Evolutionary conservation across 2,113 vertebrate genomes (phyloP), one percentile per base, ranked within the genome.

Genomic region (Actenoides lindsayi): DNA sequence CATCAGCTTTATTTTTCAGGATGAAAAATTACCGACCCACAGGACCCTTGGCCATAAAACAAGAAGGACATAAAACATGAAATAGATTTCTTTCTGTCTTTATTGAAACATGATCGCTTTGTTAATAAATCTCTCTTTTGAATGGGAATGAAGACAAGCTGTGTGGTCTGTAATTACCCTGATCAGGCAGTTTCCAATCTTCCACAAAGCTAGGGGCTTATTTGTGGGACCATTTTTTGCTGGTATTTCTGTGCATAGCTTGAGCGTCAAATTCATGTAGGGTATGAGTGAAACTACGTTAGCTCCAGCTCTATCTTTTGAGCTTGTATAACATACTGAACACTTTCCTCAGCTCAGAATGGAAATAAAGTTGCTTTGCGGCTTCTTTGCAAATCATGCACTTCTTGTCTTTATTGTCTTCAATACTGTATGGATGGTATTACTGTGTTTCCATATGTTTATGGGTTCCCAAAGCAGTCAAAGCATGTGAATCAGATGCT

Each of bases 91-190:
- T 95, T 83, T 91, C 67, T 44, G 35, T 83, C 71, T 86, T 91
- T 85, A 77, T 42, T 95, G 90, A 95, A 96, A 94, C 9, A 13
- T 50, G 78, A 80, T 67, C 31, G 1, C 59, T 76, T 83, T 21
- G 13, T 85, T 91, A 93, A 85, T 93, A 88, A 93, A 93, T 88
- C 85, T 93, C 19, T 65, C 41, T 74, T 92, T 75, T 90, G 46
- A 87, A 93, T 44, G 46, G 68, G 56, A 88, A 54, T 14, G 51
- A 63, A 86, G 56, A 75, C 92, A 59, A 62, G n/a, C 54, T 93
- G 75, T 88, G 79, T 90, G 92, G 85, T 93, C 93, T 84, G 70
- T 79, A 94, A 94, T 87, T 96, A 79, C 37, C 68, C 56, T 48
- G 68, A 83, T 84, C 70, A 94, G 56, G 25, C 42, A 64, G 25